phyloP scores from a whole-genome alignment of 2,797 vertebrate genomes.

The Capromys pilorides region DNA sequence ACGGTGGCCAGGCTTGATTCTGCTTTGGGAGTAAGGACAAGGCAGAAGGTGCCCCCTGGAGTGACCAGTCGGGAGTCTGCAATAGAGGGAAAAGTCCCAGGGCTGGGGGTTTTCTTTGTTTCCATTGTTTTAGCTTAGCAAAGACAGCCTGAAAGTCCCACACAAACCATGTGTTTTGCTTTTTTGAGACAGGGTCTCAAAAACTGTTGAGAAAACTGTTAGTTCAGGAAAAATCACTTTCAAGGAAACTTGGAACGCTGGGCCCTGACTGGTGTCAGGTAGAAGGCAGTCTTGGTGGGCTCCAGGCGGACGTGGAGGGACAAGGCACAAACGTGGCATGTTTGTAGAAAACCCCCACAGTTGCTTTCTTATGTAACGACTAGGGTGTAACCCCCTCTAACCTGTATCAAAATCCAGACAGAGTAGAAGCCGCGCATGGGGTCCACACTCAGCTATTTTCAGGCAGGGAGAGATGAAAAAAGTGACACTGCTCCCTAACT shows the following conservation, averaged over 20 bases:
- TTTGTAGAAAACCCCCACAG: accelerated
- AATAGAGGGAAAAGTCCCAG: background rate
- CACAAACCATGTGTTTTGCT: background rate
- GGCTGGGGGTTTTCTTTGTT: background rate
- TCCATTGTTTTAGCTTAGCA: background rate
- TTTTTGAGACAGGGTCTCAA: background rate
- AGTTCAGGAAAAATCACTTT: background rate
- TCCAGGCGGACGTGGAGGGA: too few relatives aligned
- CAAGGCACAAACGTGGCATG: accelerated
- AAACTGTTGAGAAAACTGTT: too few relatives aligned
- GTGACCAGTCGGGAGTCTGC: background rate
- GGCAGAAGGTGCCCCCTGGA: too few relatives aligned
- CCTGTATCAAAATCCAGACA: background rate
- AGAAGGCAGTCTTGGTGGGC: accelerated
- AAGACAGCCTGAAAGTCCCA: background rate
- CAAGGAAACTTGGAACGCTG: background rate
- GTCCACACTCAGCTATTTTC: background rate
- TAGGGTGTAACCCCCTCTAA: background rate
- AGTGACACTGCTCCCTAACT: accelerated
- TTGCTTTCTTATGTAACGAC: background rate
- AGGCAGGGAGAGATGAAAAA: background rate
- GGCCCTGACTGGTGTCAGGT: background rate
- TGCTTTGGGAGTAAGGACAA: too few relatives aligned
- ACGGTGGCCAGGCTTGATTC: background rate
- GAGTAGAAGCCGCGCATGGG: accelerated